Conservation (phyloP, 2,888 invertebrate genomes). For the Melipona bicolor region DNA sequence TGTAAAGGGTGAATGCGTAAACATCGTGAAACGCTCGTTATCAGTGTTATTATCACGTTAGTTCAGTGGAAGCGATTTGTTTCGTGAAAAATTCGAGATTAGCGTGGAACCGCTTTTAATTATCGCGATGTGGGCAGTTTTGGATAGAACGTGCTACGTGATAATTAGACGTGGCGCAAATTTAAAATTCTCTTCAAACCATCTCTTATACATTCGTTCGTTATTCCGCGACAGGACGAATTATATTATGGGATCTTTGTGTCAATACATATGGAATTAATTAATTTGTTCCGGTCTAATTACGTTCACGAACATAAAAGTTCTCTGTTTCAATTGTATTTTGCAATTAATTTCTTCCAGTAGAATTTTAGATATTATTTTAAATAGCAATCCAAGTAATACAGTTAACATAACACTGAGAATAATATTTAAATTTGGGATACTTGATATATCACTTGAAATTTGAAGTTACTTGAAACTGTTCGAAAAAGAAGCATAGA, state of each 20-base stretch:
- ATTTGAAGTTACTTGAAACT: no score
- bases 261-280: not conserved
- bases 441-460: no score
- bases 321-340: no score
- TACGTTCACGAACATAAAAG: not conserved
- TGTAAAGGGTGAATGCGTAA: conserved; percentile 2
- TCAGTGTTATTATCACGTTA: not conserved
- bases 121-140: not conserved
- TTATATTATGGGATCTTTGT: not conserved
- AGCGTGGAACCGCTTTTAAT: not conserved
- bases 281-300: not conserved
- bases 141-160: not conserved
- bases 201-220: not conserved
- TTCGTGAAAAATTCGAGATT: conserved; percentile 3
- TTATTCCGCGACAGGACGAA: not conserved
- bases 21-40: conserved; percentile 2
- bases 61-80: not conserved
- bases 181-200: no score
- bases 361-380: no score
- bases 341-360: no score
- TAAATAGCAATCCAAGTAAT: no score
- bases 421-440: no score
- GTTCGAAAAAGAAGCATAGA: no score
- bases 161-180: not conserved
- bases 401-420: no score